Base-by-base conservation (phyloP, 2,797 vertebrate species). In the Rhynchotus rufescens region DNA sequence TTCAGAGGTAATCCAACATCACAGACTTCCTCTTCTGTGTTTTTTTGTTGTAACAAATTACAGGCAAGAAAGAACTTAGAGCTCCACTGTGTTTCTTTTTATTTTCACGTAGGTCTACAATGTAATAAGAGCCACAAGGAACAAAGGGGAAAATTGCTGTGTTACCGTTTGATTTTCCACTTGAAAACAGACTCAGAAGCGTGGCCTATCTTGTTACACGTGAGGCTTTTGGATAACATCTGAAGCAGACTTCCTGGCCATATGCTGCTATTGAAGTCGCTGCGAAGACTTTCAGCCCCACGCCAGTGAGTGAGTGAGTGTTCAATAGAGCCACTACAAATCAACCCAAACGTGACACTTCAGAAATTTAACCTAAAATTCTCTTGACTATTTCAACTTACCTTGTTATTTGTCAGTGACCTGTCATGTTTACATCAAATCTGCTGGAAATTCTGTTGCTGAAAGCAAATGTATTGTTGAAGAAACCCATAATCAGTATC, bases 381-480 rank as follows among this genome's bases (percentile, higher is more conserved):
- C 79, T 72, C 86, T 82, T 77, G 61, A 30, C 38, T 12, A 26
- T 82, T 73, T 82, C 65, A 57, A 9, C 17, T 7, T 71, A 38
- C 68, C 71, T 45, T 0, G 3, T 64, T 44, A 28, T 65, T 90
- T 92, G 82, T 59, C 47, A 84, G 81, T 45, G 69, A 36, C 47
- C 71, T 86, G 47, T 77, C 78, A 86, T 82, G 57, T 86, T 92
- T 86, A 61, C 59, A 44, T 30, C 66, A 49, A 76, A 77, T 32
- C 28, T 45, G 36, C 84, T 91, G 78, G 84, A 88, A 92, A 90
- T 65, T 80, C 51, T 86, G 72, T 72, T 90, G 74, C 49, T 4
- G 3, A 56, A 56, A 83, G 54, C 51, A 83, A 52, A 88, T 59
- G 28, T 32, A 80, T 42, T 20, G 11, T 73, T 84, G 40, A 49